Conservation (phyloP, 1,140 invertebrate genomes). For the Lepidurus couesii region DNA sequence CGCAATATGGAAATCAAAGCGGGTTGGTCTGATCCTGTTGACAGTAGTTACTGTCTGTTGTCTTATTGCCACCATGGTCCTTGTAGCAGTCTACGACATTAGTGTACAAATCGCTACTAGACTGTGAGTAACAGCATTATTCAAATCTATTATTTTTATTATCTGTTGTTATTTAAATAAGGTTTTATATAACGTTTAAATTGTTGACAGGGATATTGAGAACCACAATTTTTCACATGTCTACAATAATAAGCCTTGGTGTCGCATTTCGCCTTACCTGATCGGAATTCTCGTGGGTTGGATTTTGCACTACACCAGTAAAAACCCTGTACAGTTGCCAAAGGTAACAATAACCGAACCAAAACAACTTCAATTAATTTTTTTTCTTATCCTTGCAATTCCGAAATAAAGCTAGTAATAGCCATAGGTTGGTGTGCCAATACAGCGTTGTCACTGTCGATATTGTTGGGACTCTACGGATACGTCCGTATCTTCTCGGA, state of each 20-base stretch:
- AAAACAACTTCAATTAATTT: not conserved
- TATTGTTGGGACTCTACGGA: constrained; percentile 5
- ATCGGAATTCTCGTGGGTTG: not conserved
- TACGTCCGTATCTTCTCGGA: not conserved
- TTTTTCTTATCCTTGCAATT: not conserved
- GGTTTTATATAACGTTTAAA: not conserved
- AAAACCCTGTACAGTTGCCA: not conserved
- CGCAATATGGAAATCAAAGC: not conserved
- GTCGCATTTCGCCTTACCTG: not conserved
- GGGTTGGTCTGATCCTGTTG: not conserved
- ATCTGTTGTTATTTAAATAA: too few relatives aligned
- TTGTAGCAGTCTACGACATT: not conserved
- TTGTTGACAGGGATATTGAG: not conserved
- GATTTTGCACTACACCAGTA: not conserved
- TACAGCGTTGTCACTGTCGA: not conserved
- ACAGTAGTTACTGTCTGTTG: not conserved
- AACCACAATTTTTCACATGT: not conserved
- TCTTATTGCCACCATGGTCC: not conserved
- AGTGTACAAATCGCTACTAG: not conserved
- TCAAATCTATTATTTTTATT: too few relatives aligned
- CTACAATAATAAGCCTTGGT: constrained; percentile 11
- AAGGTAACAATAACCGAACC: not conserved
- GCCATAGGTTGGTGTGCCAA: constrained; percentile 12
- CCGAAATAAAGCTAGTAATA: not conserved
- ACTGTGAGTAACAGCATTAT: not conserved